Evolutionary conservation across 1,140 invertebrate species (phyloP).

Genomic region (Leptonema lineaticorne): DNA sequence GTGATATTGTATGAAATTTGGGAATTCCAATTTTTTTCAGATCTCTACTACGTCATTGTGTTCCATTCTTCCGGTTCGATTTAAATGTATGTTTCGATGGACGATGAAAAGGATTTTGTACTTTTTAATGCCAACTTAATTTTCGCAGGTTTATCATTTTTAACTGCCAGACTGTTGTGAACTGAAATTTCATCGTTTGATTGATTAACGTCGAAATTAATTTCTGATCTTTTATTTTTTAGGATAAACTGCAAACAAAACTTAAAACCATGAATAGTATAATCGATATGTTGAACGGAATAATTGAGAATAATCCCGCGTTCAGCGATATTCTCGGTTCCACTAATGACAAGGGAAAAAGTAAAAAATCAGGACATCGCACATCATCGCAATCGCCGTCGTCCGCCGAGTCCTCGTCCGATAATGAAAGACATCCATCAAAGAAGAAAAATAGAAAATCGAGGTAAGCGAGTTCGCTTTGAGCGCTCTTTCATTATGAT

Average conservation of each 20-base stretch:
- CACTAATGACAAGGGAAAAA: slow-evolving; percentile 44
- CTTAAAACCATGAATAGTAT: slow-evolving; percentile 80
- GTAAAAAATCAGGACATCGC: slow-evolving; percentile 21
- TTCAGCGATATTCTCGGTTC: slow-evolving; percentile 37
- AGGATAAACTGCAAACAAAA: slow-evolving; percentile 81
- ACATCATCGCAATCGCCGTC: slow-evolving; percentile 37
- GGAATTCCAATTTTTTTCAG: slow-evolving; percentile 25
- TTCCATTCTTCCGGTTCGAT: not conserved
- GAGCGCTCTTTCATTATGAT: not conserved
- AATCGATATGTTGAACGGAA: slow-evolving; percentile 78
- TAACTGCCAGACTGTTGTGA: slow-evolving; percentile 28
- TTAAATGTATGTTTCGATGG: not conserved
- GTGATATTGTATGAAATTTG: not conserved
- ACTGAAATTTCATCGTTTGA: slow-evolving; percentile 7
- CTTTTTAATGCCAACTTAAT: slow-evolving; percentile 28
- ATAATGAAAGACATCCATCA: slow-evolving; percentile 38
- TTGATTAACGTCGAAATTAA: not conserved
- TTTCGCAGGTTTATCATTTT: slow-evolving; percentile 28
- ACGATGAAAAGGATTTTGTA: slow-evolving; percentile 15
- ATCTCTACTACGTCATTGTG: slow-evolving; percentile 6
- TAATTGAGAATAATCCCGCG: slow-evolving; percentile 68
- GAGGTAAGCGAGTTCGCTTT: slow-evolving; percentile 43
- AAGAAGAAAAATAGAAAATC: slow-evolving; percentile 47
- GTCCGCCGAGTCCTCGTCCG: slow-evolving; percentile 37
- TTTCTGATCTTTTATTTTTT: slow-evolving; percentile 41